Percentiles rank a stretch among this genome's conserved stretches.
Conservation (phyloP, 1,140 invertebrate genomes). For the Drosophila grimshawi region DNA sequence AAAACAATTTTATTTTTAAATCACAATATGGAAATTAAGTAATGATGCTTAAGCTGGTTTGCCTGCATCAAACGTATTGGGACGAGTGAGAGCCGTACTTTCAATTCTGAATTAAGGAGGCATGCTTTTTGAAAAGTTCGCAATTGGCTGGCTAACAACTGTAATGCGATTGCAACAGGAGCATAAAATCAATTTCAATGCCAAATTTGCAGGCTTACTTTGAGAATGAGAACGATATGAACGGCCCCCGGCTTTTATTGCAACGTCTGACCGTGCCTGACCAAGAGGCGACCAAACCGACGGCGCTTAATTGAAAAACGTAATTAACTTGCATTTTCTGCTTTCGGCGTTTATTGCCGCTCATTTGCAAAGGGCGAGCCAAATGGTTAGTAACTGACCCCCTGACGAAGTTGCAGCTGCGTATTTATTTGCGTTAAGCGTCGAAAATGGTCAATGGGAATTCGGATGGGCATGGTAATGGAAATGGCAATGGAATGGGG, state of each 20-base stretch:
- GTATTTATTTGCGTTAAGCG: conserved; percentile 68
- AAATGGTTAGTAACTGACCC: conserved; percentile 45
- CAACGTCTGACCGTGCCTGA: conserved; percentile 6
- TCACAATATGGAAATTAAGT: background rate
- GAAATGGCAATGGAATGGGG: background rate
- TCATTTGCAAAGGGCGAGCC: conserved; percentile 71
- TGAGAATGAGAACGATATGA: conserved; percentile 6
- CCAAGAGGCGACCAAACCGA: conserved; percentile 34
- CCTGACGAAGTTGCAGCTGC: conserved; percentile 18
- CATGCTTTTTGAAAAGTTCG: background rate
- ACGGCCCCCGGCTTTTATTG: conserved; percentile 25
- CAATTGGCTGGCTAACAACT: conserved; percentile 22
- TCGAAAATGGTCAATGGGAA: conserved; percentile 30
- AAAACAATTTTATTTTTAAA: background rate
- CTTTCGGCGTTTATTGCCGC: conserved; percentile 80
- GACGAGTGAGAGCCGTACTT: background rate
- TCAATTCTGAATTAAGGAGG: background rate
- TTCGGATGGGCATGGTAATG: conserved; percentile 8
- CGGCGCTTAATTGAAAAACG: conserved; percentile 81
- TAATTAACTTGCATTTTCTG: conserved; percentile 82
- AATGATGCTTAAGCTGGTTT: background rate
- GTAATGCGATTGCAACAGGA: conserved; percentile 43
- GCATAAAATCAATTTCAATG: conserved; percentile 69
- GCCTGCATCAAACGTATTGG: no score
- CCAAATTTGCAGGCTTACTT: conserved; percentile 52